Percentiles rank a stretch among this genome's conserved stretches.
phyloP scores from a whole-genome alignment of 2,888 invertebrate species.

The Stenodema calcarata region DNA sequence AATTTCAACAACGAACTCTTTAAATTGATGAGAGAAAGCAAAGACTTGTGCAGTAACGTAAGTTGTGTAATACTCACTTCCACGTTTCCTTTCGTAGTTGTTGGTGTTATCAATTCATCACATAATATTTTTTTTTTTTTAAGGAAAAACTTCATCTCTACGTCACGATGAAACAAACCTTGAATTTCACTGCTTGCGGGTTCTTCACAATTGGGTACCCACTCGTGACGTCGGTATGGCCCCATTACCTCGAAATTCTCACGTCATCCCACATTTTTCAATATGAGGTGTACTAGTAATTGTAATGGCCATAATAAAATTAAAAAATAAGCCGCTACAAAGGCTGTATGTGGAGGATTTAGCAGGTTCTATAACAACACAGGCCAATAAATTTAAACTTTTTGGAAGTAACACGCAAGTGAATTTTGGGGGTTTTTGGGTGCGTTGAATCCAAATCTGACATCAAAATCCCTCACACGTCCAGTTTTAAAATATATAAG shows the following conservation, averaged over 20 bases:
- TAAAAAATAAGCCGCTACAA: too few species aligned
- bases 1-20: constrained; percentile 43
- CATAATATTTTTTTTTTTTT: not conserved
- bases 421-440: too few species aligned
- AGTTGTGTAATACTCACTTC: not conserved
- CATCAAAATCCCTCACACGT: too few species aligned
- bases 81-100: not conserved
- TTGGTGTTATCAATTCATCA: not conserved
- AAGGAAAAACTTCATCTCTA: constrained; percentile 45
- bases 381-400: too few species aligned
- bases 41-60: constrained; percentile 42
- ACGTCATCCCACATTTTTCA: not conserved
- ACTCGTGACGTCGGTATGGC: constrained; percentile 43
- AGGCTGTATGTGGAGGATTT: too few species aligned
- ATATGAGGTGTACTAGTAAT: too few species aligned
- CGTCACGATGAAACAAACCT: constrained; percentile 45
- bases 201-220: constrained; percentile 44
- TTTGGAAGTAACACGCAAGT: too few species aligned
- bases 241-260: not conserved
- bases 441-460: too few species aligned
- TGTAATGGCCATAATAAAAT: too few species aligned
- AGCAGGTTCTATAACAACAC: too few species aligned
- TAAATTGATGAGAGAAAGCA: constrained; percentile 49
- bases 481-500: too few species aligned
- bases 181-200: constrained; percentile 44